phyloP scores from a whole-genome alignment of 2,797 vertebrate genomes.

The Acrossocheilus fasciatus region DNA sequence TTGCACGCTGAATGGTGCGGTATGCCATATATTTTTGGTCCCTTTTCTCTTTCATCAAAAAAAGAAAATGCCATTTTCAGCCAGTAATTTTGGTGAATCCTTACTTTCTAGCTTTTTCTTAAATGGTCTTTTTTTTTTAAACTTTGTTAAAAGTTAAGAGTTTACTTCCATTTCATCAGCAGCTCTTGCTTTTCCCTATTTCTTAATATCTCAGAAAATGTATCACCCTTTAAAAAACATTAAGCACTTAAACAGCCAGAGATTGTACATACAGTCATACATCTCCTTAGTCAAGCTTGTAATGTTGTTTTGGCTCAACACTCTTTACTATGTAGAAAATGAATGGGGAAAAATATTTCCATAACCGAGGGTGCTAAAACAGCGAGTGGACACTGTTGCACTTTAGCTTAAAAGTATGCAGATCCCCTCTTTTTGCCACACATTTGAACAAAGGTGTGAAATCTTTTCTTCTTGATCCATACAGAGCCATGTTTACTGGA shows the following conservation, averaged over 20 bases:
- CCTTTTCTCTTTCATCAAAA: too few species aligned
- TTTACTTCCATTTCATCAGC: neutral
- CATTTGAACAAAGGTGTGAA: neutral
- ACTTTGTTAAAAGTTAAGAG: too few species aligned
- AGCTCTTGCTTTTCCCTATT: neutral
- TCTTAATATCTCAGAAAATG: neutral
- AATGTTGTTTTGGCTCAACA: neutral
- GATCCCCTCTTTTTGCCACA: neutral
- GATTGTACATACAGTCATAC: neutral
- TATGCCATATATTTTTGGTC: too few species aligned
- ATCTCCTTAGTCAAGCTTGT: neutral
- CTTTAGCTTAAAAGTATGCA: neutral
- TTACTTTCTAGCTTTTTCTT: too few species aligned
- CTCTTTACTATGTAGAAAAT: neutral
- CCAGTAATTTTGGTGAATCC: too few species aligned
- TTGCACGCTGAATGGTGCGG: too few species aligned
- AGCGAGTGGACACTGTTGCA: neutral
- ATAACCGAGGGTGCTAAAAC: neutral
- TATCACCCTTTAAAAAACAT: neutral
- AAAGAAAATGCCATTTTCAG: too few species aligned
- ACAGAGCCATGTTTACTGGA: slow-evolving; percentile 97
- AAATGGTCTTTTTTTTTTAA: too few species aligned
- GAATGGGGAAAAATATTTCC: neutral
- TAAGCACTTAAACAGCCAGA: neutral
- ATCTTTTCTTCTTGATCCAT: slow-evolving; percentile 50